Conservation (phyloP, 2,888 invertebrate genomes). For the Drosophila lutescens region DNA sequence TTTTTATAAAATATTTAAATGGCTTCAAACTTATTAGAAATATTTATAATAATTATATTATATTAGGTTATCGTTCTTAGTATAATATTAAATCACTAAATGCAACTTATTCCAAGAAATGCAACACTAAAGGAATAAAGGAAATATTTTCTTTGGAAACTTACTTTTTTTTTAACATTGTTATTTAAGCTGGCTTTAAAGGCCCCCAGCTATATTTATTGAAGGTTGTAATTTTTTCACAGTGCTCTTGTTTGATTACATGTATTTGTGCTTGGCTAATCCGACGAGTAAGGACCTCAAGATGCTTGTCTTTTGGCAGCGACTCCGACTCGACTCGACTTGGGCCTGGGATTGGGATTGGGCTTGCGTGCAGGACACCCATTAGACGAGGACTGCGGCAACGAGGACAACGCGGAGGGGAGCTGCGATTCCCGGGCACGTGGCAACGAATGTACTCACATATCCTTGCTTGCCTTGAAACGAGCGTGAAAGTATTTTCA, state of each 20-base stretch:
- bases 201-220: background rate
- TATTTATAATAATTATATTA: no score
- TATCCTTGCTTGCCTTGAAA: constrained; percentile 63
- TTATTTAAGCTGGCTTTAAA: background rate
- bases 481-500: constrained; percentile 78
- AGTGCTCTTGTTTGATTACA: constrained; percentile 37
- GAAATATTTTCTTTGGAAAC: no score
- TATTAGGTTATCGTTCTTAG: no score
- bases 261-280: constrained; percentile 54
- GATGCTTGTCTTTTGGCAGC: constrained; percentile 69
- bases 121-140: no score
- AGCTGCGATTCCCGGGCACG: constrained; percentile 51
- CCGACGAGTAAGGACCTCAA: constrained; percentile 61
- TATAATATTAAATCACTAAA: no score
- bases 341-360: constrained; percentile 18
- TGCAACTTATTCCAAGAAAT: background rate
- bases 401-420: constrained; percentile 35
- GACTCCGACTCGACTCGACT: constrained; percentile 23
- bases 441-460: constrained; percentile 56
- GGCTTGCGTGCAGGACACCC: constrained; percentile 63
- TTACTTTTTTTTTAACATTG: no score
- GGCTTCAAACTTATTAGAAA: no score
- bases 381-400: constrained; percentile 54
- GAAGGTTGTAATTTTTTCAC: constrained; percentile 2
- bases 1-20: no score